Conservation (phyloP, 2,113 vertebrate species). For the Ictidomys tridecemlineatus region DNA sequence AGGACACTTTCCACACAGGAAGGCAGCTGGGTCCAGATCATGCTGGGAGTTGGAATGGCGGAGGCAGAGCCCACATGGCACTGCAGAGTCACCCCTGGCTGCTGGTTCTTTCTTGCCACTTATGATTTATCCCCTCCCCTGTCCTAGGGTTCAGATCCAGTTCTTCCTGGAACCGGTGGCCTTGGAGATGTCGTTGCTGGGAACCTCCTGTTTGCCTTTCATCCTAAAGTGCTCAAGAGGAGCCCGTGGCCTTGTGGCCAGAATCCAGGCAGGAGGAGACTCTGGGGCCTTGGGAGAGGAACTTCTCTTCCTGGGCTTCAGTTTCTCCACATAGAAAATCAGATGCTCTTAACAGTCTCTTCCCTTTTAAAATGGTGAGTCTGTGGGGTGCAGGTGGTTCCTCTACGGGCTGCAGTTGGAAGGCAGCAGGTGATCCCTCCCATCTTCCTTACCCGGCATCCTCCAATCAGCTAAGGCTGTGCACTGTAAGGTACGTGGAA, state of each 20-base stretch:
- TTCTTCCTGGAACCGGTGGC: neutral
- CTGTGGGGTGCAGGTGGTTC: neutral
- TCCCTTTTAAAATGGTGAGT: neutral
- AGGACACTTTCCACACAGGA: neutral
- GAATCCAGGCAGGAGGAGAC: neutral
- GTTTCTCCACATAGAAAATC: neutral
- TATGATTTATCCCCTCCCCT: neutral
- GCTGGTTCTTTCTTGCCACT: neutral
- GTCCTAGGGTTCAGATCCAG: neutral
- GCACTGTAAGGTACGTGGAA: too few relatives aligned
- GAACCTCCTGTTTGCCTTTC: neutral
- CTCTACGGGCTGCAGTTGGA: neutral
- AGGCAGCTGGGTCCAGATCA: neutral
- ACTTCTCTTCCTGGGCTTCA: neutral
- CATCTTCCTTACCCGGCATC: neutral
- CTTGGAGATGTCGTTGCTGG: neutral
- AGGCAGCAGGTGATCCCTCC: fast-evolving
- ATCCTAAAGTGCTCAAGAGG: neutral
- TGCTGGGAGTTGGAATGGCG: neutral
- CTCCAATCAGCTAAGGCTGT: neutral
- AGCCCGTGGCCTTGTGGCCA: neutral
- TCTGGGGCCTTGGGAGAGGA: neutral
- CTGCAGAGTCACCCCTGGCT: neutral
- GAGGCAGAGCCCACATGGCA: neutral
- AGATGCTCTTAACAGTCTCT: neutral